Evolutionary conservation across 37 sponge, comb jelly and placozoan genomes (phyloP).

Genomic region (Aplysina aerophoba): DNA sequence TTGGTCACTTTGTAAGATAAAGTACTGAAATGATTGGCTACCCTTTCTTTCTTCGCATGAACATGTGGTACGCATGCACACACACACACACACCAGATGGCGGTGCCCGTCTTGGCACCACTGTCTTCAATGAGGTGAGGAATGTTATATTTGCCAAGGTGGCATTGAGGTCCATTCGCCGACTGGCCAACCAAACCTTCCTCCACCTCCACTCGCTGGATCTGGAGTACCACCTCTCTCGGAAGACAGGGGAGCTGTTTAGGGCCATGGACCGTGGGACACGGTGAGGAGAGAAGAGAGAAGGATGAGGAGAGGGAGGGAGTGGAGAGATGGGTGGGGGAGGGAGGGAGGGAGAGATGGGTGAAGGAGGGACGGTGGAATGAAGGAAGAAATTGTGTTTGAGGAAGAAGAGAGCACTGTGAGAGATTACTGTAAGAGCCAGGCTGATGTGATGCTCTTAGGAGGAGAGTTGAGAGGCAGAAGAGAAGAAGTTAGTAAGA

Average conservation of each 20-base stretch:
- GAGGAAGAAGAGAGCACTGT: too few relatives aligned
- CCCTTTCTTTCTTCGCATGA: too few relatives aligned
- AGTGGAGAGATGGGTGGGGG: not conserved
- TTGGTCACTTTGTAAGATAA: too few relatives aligned
- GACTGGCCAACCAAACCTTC: constrained; percentile 86
- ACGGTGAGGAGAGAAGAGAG: constrained; percentile 48
- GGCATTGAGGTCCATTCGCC: constrained; percentile 88
- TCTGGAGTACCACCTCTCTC: constrained; percentile 87
- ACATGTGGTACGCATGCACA: too few relatives aligned
- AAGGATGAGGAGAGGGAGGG: not conserved
- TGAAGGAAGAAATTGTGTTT: not conserved
- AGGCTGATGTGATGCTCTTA: too few relatives aligned
- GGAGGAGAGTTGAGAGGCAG: too few relatives aligned
- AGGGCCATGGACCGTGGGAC: constrained; percentile 97
- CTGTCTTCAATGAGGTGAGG: constrained; percentile 85
- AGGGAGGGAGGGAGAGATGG: not conserved
- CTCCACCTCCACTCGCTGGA: constrained; percentile 94
- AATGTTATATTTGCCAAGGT: constrained; percentile 96
- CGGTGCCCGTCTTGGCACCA: constrained; percentile 75
- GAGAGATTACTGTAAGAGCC: too few relatives aligned
- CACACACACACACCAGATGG: constrained; percentile 62
- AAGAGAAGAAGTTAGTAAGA: too few relatives aligned
- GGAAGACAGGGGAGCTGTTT: constrained; percentile 95
- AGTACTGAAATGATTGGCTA: too few relatives aligned
- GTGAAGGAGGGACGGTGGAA: not conserved